Evolutionary conservation across 2,113 vertebrate genomes (phyloP).

Genomic region (Salvelinus alpinus): DNA sequence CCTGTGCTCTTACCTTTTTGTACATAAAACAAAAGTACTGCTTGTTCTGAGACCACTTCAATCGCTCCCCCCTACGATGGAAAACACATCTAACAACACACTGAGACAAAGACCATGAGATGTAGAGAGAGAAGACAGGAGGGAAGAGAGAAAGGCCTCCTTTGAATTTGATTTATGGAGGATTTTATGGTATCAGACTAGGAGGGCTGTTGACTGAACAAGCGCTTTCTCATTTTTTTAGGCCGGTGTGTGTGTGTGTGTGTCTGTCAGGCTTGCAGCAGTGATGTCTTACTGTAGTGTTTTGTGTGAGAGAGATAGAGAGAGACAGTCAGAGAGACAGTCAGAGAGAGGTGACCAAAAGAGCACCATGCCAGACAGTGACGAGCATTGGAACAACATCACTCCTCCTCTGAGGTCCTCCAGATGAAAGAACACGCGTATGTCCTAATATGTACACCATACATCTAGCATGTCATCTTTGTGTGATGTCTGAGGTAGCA

Average conservation of each 20-base stretch:
- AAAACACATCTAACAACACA: conserved; percentile 48
- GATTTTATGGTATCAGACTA: conserved; percentile 46
- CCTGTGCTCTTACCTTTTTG: conserved; percentile 39
- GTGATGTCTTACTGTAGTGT: conserved; percentile 21
- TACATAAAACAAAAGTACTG: conserved; percentile 64
- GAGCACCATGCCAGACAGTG: conserved; percentile 11
- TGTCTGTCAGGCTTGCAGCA: conserved; percentile 31
- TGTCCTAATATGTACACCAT: no score
- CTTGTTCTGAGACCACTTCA: conserved; percentile 49
- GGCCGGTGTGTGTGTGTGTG: not conserved
- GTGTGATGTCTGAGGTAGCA: no score
- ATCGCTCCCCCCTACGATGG: conserved; percentile 44
- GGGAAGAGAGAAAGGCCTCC: conserved; percentile 32
- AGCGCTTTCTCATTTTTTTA: not conserved
- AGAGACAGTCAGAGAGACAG: not conserved
- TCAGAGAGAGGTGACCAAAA: not conserved
- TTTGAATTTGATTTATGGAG: conserved; percentile 54
- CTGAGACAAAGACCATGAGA: conserved; percentile 33
- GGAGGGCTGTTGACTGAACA: conserved; percentile 26
- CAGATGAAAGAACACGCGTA: no score
- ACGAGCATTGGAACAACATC: not conserved
- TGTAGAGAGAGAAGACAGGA: conserved; percentile 24
- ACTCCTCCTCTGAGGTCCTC: not conserved
- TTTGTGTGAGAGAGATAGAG: not conserved
- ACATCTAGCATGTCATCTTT: no score